Evolutionary conservation across 2,888 invertebrate genomes (phyloP).

Genomic region (Drosophila picticornis): DNA sequence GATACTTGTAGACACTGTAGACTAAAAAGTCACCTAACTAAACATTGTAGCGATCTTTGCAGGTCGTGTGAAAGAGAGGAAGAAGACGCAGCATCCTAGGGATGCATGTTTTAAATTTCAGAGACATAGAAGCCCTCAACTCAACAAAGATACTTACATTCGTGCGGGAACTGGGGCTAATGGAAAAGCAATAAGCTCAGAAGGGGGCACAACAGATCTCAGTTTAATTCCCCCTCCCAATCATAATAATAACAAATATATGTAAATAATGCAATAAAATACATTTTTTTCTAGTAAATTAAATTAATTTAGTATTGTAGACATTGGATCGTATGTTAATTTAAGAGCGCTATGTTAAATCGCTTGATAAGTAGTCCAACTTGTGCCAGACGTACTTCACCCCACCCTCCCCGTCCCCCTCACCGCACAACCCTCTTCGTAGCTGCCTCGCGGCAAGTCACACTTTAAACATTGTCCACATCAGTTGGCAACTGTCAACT

Average conservation of each 20-base stretch:
- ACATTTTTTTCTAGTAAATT: background rate
- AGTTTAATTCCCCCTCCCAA: no score
- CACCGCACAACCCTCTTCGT: background rate
- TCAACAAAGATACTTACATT: no score
- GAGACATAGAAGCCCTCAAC: no score
- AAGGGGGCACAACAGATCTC: background rate
- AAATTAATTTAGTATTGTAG: conserved; percentile 4
- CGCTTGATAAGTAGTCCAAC: conserved; percentile 8
- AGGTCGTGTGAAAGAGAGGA: no score
- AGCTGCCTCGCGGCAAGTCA: conserved; percentile 35
- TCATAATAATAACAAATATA: no score
- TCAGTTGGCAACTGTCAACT: conserved; percentile 40
- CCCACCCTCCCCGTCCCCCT: background rate
- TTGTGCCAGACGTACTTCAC: conserved; percentile 17
- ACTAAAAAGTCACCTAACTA: no score
- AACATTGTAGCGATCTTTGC: no score
- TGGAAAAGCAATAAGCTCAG: no score
- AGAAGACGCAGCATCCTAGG: no score
- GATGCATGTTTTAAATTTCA: no score
- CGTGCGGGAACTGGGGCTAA: no score
- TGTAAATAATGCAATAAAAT: background rate
- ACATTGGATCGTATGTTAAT: conserved; percentile 17
- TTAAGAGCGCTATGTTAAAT: conserved; percentile 34
- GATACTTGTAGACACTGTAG: no score
- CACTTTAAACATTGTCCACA: conserved; percentile 38